phyloP scores from a whole-genome alignment of 2,888 invertebrate species.

The Hyalella azteca region DNA sequence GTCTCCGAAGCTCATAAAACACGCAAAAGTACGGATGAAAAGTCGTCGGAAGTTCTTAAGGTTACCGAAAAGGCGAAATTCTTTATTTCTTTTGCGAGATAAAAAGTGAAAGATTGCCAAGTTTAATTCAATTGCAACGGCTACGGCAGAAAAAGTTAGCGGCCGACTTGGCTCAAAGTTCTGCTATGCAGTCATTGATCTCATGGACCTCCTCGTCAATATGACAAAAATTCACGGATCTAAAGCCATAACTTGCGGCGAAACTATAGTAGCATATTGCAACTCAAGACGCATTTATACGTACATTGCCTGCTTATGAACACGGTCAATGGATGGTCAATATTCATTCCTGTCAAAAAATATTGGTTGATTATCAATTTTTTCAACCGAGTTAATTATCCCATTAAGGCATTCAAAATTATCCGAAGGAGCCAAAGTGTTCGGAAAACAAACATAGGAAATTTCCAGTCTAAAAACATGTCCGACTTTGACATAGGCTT shows the following conservation, averaged over 20 bases:
- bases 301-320: too few relatives aligned
- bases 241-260: background rate
- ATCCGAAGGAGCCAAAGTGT: too few relatives aligned
- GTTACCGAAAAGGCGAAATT: constrained; percentile 4
- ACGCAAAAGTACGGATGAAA: constrained; percentile 22
- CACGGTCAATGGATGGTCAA: too few relatives aligned
- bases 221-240: constrained; percentile 16
- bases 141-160: constrained; percentile 5
- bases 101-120: constrained; percentile 30
- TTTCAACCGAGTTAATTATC: too few relatives aligned
- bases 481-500: too few relatives aligned
- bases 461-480: too few relatives aligned
- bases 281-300: too few relatives aligned
- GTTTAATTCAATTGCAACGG: constrained; percentile 34
- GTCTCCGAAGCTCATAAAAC: constrained; percentile 26
- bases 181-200: constrained; percentile 18
- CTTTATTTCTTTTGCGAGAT: background rate
- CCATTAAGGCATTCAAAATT: too few relatives aligned
- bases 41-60: constrained; percentile 29
- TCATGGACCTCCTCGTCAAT: constrained; percentile 6
- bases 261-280: background rate
- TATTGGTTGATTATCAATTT: too few relatives aligned
- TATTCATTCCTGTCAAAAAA: too few relatives aligned
- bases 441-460: too few relatives aligned
- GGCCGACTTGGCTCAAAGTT: constrained; percentile 2